Conservation (phyloP, 2,888 invertebrate genomes). For the Chydorus sphaericus region DNA sequence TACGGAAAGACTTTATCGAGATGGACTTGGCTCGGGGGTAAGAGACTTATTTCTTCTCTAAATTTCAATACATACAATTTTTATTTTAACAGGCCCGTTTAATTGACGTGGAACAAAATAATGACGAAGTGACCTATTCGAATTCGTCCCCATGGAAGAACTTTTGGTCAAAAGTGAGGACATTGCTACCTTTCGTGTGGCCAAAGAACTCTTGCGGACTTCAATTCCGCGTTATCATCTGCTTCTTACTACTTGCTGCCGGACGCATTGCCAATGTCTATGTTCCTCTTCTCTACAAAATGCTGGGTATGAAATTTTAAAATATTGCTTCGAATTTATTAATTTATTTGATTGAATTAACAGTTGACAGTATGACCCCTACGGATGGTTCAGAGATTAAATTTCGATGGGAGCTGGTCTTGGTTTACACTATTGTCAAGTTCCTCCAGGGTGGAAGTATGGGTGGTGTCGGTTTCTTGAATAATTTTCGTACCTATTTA, state of each 20-base stretch:
- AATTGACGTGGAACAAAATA: slow-evolving; percentile 6
- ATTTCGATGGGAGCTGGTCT: slow-evolving; percentile 80
- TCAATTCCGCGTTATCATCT: slow-evolving; percentile 67
- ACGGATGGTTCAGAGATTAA: slow-evolving; percentile 27
- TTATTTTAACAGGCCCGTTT: not conserved
- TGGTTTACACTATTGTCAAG: slow-evolving; percentile 72
- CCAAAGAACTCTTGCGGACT: slow-evolving; percentile 62
- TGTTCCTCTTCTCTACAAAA: slow-evolving; percentile 83
- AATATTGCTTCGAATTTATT: not conserved
- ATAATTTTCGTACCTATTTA: slow-evolving; percentile 75
- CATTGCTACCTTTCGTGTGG: slow-evolving; percentile 84
- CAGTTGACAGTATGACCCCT: slow-evolving; percentile 64
- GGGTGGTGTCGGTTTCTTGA: slow-evolving; percentile 80
- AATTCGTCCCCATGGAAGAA: slow-evolving; percentile 56
- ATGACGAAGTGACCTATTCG: not conserved
- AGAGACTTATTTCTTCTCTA: not conserved
- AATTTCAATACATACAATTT: not conserved
- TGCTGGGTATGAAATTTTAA: slow-evolving; percentile 51
- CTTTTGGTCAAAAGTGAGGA: slow-evolving; percentile 58
- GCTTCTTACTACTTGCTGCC: slow-evolving; percentile 54
- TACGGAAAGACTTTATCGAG: slow-evolving; percentile 8
- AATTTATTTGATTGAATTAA: slow-evolving; percentile 23
- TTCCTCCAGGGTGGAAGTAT: slow-evolving; percentile 92
- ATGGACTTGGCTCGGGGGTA: slow-evolving; percentile 8
- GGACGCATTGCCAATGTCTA: slow-evolving; percentile 80